These are phyloP conservation scores for Pluvianellus socialis DNA, from an alignment of 2,113 vertebrate species.

Conservation along the genomic window DNA sequence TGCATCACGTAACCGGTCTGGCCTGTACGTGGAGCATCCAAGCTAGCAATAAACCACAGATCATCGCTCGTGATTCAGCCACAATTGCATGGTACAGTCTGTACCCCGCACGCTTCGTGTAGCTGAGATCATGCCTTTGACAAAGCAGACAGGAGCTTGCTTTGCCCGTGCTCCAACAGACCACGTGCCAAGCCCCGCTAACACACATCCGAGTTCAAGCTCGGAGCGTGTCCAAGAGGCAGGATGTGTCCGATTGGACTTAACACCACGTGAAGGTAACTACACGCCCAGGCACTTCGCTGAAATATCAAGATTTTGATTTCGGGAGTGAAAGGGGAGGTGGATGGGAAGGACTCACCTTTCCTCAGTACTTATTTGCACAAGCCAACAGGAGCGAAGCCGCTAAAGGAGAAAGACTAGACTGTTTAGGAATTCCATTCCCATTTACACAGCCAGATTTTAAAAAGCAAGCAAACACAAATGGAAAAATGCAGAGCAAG, in stretches of 20 bases:
- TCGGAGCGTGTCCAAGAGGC: not conserved
- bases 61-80: fast-evolving
- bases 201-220: not conserved
- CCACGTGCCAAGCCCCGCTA: not conserved
- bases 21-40: not conserved
- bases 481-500: not conserved
- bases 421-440: not conserved
- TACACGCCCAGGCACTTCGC: not conserved
- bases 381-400: not conserved
- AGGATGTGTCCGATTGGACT: not conserved
- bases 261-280: not conserved
- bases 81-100: fast-evolving
- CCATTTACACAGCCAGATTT: not conserved
- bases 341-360: not conserved
- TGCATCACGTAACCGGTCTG: not conserved
- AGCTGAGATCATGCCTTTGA: not conserved
- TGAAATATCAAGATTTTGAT: not conserved
- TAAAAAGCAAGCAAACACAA: not conserved
- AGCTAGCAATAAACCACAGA: not conserved
- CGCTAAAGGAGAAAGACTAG: not conserved
- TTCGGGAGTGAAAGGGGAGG: not conserved
- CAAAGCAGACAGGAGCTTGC: not conserved
- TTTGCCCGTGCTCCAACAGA: not conserved
- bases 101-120: fast-evolving
- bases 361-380: not conserved